Evolutionary conservation across 2,888 invertebrate genomes (phyloP).

Genomic region (Automeris io): DNA sequence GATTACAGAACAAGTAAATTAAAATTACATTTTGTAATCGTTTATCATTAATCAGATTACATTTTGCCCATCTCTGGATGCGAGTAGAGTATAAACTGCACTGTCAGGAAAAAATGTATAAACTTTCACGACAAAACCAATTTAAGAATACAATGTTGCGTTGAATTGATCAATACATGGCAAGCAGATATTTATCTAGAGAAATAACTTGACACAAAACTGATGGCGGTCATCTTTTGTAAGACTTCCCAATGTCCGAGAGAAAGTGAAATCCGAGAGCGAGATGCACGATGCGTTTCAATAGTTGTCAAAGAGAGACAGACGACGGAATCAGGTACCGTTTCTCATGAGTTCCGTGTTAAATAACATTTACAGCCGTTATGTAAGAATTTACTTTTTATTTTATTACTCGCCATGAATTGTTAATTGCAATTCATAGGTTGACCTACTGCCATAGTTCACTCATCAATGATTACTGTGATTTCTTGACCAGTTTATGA

Average conservation of each 20-base stretch:
- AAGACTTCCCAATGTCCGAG: constrained; percentile 5
- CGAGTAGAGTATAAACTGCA: no score
- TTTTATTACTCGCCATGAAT: background rate
- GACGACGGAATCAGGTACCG: constrained; percentile 37
- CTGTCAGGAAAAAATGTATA: no score
- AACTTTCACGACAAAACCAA: no score
- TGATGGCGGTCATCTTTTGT: constrained; percentile 27
- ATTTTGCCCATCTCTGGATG: no score
- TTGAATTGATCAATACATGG: background rate
- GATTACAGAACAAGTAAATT: no score
- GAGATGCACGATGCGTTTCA: constrained; percentile 17
- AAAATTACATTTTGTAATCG: no score
- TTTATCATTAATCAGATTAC: no score
- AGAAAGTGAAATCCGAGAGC: constrained; percentile 20
- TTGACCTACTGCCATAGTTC: background rate
- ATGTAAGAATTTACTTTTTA: background rate
- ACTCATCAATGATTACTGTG: background rate
- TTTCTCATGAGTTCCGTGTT: constrained; percentile 33
- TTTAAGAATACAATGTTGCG: no score
- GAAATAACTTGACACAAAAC: constrained; percentile 11
- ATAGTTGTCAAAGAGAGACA: constrained; percentile 18
- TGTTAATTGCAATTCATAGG: background rate
- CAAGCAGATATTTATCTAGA: constrained; percentile 3
- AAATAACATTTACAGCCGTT: constrained; percentile 15
- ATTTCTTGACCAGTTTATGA: no score